Evolutionary conservation across 2,888 invertebrate genomes (phyloP), one percentile per base, ranked within the genome.

Genomic region (Herminia tarsipennalis): DNA sequence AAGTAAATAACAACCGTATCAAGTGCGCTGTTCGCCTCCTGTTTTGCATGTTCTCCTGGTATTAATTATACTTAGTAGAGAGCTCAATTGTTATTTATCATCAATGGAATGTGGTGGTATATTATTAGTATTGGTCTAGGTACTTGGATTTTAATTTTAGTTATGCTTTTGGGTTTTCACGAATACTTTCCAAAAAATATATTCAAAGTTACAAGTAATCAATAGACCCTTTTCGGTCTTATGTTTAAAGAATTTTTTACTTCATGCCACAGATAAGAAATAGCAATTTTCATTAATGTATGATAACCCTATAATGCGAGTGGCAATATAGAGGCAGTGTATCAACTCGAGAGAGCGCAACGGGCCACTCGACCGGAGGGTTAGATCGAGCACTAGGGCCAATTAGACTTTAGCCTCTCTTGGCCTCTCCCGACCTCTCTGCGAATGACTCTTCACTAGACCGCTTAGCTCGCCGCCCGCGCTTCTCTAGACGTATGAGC

Each of bases 351-450:
- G 56, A 39, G 54, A 49, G 34, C 46, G 40, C 24, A 13, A 29
- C 45, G 44, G 48, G 54, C 52, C 56, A 43, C 65, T 71, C 24
- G 34, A 24, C 22, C 47, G 33, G 49, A 68, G 66, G 49, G 62
- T 38, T 49, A 51, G 63, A 68, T 73, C 68, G 71, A 60, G 67
- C 69, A 65, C 59, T 41, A 38, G 50, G 57, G 67, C 73, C 73
- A 73, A 73, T 73, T 73, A 73, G 62, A 53, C 47, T 66, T 56
- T 58, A 28, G 39, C 38, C 33, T 10, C 55, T 37, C 51, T 38
- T 30, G 24, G 43, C 51, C 34, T 43, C 39, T 21, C 43, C 33
- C 18, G 32, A 42, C 12, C 32, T 36, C 32, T 35, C 35, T 1
- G 32, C 32, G 33, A 65, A 56, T 43, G 64, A 21, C 64, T 48